These are phyloP conservation scores for Acromyrmex echinatior DNA, from an alignment of 1,140 invertebrate species.

Conservation along the genomic window DNA sequence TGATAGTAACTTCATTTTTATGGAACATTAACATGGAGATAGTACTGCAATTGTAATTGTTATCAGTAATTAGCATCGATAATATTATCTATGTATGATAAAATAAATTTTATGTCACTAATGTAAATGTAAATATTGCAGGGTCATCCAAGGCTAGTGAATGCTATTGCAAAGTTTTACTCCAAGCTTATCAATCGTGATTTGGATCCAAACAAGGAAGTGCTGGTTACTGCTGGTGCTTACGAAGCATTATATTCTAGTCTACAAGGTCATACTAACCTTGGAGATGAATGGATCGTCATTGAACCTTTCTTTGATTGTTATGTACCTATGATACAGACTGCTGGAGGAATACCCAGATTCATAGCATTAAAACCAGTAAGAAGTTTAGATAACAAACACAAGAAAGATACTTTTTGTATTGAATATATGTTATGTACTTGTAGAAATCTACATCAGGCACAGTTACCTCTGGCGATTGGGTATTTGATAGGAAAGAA, in stretches of 20 bases:
- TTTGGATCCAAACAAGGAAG: conserved; percentile 94
- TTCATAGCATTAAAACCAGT: conserved; percentile 96
- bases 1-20: not conserved
- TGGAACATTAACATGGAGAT: not conserved
- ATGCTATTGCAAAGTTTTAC: conserved; percentile 95
- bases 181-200: conserved; percentile 91
- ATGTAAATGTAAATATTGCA: conserved; percentile 85
- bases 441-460: conserved; percentile 84
- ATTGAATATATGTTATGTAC: not conserved
- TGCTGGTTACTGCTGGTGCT: conserved; percentile 96
- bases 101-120: not conserved
- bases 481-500: conserved; percentile 95
- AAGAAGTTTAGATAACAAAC: conserved; percentile 79
- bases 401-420: not conserved
- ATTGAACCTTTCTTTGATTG: conserved; percentile 99
- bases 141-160: conserved; percentile 97
- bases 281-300: conserved; percentile 97
- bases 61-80: conserved; percentile 23
- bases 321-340: conserved; percentile 97
- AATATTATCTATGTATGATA: conserved; percentile 28
- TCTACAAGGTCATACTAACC: conserved; percentile 94
- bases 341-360: conserved; percentile 94
- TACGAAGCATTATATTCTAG: conserved; percentile 96
- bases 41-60: not conserved
- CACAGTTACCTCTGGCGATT: conserved; percentile 92